phyloP scores from a whole-genome alignment of 2,113 vertebrate species.

The Ceyx melanurus region DNA sequence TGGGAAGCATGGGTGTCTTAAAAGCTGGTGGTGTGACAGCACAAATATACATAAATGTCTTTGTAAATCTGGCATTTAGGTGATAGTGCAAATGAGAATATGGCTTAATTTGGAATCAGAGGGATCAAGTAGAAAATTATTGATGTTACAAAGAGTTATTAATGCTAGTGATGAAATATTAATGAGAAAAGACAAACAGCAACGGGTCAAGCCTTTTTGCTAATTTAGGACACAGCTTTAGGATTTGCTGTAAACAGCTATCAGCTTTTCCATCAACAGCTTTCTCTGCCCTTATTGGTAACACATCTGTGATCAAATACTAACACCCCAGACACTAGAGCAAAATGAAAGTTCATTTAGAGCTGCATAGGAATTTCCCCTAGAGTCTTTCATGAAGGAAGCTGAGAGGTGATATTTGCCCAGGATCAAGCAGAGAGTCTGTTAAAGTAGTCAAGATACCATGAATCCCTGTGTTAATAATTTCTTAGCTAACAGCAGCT shows the following conservation, averaged over 20 bases:
- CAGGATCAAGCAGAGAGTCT: background rate
- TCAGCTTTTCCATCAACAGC: background rate
- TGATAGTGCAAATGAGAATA: background rate
- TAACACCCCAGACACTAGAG: background rate
- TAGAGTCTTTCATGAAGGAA: background rate
- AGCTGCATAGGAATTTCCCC: background rate
- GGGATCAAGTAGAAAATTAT: slow-evolving; percentile 3
- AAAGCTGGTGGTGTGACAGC: background rate
- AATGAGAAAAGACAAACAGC: slow-evolving; percentile 25
- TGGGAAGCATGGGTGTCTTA: background rate
- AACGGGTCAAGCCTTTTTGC: background rate
- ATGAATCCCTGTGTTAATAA: background rate
- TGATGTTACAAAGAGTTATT: background rate
- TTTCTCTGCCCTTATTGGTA: background rate
- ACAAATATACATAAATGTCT: background rate
- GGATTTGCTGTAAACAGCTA: slow-evolving; percentile 38
- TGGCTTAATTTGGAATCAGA: slow-evolving; percentile 17
- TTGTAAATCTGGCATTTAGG: background rate
- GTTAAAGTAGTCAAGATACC: background rate
- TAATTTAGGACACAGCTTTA: slow-evolving; percentile 22
- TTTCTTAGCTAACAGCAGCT: background rate
- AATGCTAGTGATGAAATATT: slow-evolving; percentile 37
- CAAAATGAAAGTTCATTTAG: background rate
- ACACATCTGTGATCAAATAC: background rate
- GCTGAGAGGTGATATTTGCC: background rate